Evolutionary conservation across 1,140 invertebrate species (phyloP), one percentile per base, ranked within the genome.

Genomic region (Hirudo medicinalis): DNA sequence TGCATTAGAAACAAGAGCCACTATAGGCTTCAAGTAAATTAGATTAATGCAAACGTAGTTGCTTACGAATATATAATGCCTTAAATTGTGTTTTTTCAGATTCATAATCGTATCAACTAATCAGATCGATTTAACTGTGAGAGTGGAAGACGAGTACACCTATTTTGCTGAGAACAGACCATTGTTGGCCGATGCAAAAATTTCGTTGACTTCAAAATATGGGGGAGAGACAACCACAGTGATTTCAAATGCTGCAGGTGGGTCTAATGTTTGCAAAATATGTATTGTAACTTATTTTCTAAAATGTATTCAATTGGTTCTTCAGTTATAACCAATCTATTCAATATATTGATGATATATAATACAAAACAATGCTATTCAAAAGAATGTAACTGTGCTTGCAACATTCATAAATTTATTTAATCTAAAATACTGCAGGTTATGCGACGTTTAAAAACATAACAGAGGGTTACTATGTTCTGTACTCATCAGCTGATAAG

Each of bases 61-160:
- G n/a, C n/a, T n/a, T n/a, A n/a, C n/a, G n/a, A n/a, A n/a, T n/a
- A n/a, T n/a, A n/a, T n/a, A n/a, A n/a, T n/a, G n/a, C n/a, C n/a
- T n/a, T n/a, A n/a, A n/a, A n/a, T n/a, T n/a, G n/a, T n/a, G n/a
- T 20, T 27, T 43, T 5, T 76, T 73, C 67, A 72, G 68, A 32
- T 71, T 76, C 40, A 70, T 69, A 36, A 43, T 75, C 8, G 69
- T 70, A 40, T 76, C 75, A 6, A 36, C 54, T 8, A 25, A 68
- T 22, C 29, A 36, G 13, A n/a, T 76, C 19, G 69, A 76, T 63
- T 66, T 76, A n/a, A 76, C 72, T n/a, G 66, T 76, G 36, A 70
- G 55, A 43, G 73, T 75, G 22, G 73, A 76, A 67, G 76, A 76
- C 69, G 76, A 76, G 54, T 76, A 73, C 66, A 76, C 76, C 4